Evolutionary conservation across 2,113 vertebrate genomes (phyloP).

Genomic region (Tiliqua scincoides): DNA sequence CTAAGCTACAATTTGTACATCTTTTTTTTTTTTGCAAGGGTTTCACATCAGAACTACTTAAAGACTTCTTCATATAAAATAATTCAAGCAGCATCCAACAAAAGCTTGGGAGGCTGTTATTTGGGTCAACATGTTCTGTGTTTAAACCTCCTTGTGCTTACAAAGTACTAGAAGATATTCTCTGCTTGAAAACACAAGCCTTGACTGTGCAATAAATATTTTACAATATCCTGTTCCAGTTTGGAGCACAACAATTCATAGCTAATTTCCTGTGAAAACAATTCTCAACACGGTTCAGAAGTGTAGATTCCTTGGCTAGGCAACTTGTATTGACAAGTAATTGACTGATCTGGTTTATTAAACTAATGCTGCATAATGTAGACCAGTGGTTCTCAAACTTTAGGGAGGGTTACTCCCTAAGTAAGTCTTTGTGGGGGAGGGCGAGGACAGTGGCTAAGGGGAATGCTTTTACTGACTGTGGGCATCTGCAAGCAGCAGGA

Average conservation of each 20-base stretch:
- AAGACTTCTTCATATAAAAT: slow-evolving; percentile 15
- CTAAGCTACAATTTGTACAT: no score
- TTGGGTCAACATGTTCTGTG: slow-evolving; percentile 1
- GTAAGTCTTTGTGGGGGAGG: no score
- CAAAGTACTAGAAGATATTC: slow-evolving; percentile 13
- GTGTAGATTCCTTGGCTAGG: not conserved
- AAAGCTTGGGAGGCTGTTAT: slow-evolving; percentile 2
- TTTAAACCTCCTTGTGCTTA: slow-evolving; percentile 10
- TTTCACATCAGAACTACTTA: not conserved
- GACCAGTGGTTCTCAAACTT: no score
- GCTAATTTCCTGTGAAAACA: slow-evolving; percentile 21
- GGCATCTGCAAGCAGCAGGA: no score
- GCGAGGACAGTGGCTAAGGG: no score
- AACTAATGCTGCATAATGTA: not conserved
- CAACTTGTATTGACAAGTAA: not conserved
- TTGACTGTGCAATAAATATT: not conserved
- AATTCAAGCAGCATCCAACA: not conserved
- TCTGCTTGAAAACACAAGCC: not conserved
- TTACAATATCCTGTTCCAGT: not conserved
- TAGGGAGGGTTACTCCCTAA: no score
- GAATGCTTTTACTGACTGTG: no score
- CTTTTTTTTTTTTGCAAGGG: no score
- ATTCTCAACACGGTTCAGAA: not conserved
- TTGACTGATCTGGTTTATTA: not conserved
- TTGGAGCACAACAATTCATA: not conserved